Conservation (phyloP, 2,113 vertebrate species). For the Menura novaehollandiae region DNA sequence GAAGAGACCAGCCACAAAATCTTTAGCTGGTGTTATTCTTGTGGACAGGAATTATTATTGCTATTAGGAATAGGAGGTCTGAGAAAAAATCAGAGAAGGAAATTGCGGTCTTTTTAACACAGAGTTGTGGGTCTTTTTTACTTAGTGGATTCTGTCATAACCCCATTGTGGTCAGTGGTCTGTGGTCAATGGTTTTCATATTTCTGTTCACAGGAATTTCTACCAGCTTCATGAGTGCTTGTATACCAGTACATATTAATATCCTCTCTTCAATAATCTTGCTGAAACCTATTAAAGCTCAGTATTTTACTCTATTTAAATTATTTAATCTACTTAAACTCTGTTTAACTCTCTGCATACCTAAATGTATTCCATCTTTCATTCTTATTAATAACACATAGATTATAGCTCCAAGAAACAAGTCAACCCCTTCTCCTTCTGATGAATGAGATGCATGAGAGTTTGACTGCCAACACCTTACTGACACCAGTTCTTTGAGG, state of each 20-base stretch:
- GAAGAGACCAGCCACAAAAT: neutral
- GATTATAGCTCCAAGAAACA: neutral
- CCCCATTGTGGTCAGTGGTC: neutral
- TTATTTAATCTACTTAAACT: neutral
- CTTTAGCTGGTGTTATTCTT: neutral
- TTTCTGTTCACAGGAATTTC: neutral
- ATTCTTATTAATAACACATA: neutral
- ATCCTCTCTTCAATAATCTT: neutral
- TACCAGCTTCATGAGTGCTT: neutral
- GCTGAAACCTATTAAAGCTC: neutral
- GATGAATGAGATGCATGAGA: neutral
- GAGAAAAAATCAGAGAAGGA: slow-evolving; percentile 4
- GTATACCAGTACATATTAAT: neutral
- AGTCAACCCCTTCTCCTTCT: neutral
- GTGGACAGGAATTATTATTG: neutral
- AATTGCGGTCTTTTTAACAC: neutral
- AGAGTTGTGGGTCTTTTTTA: neutral
- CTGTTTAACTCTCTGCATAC: neutral
- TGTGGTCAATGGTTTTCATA: neutral
- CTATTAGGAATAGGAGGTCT: neutral
- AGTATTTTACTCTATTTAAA: neutral
- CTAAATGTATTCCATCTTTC: neutral
- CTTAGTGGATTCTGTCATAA: neutral
- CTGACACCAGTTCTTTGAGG: neutral
- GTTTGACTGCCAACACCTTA: neutral